A percentile compares a stretch with the other conserved stretches of the same genome.
These are phyloP conservation scores for Calliscelio sp. DNA, from an alignment of 2,888 invertebrate genomes.

Conservation along the genomic window DNA sequence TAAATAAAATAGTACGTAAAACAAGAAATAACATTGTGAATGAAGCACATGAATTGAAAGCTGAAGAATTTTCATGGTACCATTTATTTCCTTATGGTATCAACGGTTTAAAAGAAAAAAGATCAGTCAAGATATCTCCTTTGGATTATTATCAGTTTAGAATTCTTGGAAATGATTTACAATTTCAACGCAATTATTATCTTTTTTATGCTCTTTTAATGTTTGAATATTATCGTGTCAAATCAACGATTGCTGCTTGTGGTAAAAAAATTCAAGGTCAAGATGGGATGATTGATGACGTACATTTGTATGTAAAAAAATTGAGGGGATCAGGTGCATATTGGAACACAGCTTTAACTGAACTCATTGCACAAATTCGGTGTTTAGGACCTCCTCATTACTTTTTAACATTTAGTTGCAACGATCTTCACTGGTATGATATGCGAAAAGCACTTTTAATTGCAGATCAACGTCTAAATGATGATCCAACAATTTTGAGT, in stretches of 20 bases:
- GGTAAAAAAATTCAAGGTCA: slow-evolving; percentile 62
- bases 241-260: slow-evolving; percentile 74
- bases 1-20: slow-evolving; percentile 68
- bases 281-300: slow-evolving; percentile 72
- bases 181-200: slow-evolving; percentile 71
- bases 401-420: slow-evolving; percentile 75
- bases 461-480: background rate
- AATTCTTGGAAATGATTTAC: slow-evolving; percentile 71
- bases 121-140: slow-evolving; percentile 74
- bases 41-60: slow-evolving; percentile 50
- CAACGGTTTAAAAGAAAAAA: slow-evolving; percentile 76
- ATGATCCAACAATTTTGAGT: background rate
- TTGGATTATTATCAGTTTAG: slow-evolving; percentile 74
- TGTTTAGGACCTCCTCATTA: slow-evolving; percentile 80
- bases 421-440: slow-evolving; percentile 80
- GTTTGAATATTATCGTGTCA: slow-evolving; percentile 69
- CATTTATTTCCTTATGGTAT: slow-evolving; percentile 75
- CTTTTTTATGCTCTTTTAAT: slow-evolving; percentile 25
- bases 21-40: slow-evolving; percentile 77
- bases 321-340: slow-evolving; percentile 77
- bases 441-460: slow-evolving; percentile 78
- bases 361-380: slow-evolving; percentile 80
- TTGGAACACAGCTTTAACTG: slow-evolving; percentile 71
- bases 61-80: slow-evolving; percentile 78
- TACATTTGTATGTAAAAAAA: slow-evolving; percentile 80